Base-by-base conservation (phyloP, 2,113 vertebrate species). In the Otis tarda region DNA sequence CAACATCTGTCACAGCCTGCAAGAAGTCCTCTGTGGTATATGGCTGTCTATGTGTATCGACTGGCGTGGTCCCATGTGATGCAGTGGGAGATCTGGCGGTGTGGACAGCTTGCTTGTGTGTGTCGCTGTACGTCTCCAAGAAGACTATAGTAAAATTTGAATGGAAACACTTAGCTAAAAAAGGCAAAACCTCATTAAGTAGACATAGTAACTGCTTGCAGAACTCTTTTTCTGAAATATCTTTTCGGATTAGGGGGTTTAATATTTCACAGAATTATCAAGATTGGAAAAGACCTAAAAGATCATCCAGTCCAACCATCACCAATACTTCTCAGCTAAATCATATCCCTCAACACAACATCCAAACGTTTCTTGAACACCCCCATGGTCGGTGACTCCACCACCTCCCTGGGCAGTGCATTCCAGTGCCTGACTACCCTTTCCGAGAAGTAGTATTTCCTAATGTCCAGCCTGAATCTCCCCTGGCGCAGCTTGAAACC, bases 11-110 rank as follows among this genome's bases (percentile, higher is more conserved):
- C 47, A 45, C 47, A 59, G 22, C 10, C 31, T 49, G 49, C n/a
- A 59, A 30, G 19, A 81, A 69, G 21, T 45, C 28, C 23, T 55
- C 22, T 61, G 1, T 22, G 28, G 13, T 41, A 12, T 19, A 5
- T 39, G 31, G 25, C 39, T 68, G 24, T 14, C 60, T 74, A 5
- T 30, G 28, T 45, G 12, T 25, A 31, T 39, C 3, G 3, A 24
- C n/a, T 35, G 67, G 37, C 28, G 18, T 47, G 30, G 27, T 52
- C 67, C 28, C 11, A 13, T 13, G 37, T 20, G 31, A 43, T 30
- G 45, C 30, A 39, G 31, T 64, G 49, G 37, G 47, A 59, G 37
- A 56, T 10, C 6, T 0, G 1, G 86, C 20, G 1, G 2, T n/a
- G n/a, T 11, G 41, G 50, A 1, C 12, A 41, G 45, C 24, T 23